Base-by-base conservation (phyloP, 2,888 invertebrate genomes). In the Patella ulyssiponensis region DNA sequence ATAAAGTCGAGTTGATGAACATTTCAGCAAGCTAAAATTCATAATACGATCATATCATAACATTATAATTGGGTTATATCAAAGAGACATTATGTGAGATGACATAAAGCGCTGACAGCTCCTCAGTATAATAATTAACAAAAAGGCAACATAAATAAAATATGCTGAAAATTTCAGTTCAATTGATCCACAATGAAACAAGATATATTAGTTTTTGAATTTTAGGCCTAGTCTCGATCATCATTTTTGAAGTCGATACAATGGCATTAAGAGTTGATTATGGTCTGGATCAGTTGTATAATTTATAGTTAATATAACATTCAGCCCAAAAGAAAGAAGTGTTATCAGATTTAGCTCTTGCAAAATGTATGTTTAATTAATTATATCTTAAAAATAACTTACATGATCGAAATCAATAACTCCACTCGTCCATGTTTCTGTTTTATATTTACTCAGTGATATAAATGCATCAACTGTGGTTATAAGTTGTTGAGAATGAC, bases 401-500 rank as follows among this genome's bases (percentile, higher is more conserved):
- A 85, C 85, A 81, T 79, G 82, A 11, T 77, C 76, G 44, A 79
- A 33, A 73, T 82, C 77, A 58, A 86, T 74, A 17, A 82, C 74
- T 44, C 76, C 76, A 73, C 84, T 76, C 14, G 79, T 52, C 79
- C 80, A 82, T 27, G 80, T 78, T 12, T 76, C 70, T 9, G 80
- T 77, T 9, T 80, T 75, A 52, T 76, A 78, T 15, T 80, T 74
- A 11, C 80, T 83, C 17, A 85, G 69, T 4, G 81, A 81, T 14
- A 83, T 71, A 71, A 85, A 79, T 1, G 84, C 79, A 54, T 86
- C 80, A 69, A 87, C 78, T 72, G 86, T 75, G 7, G 78, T 69
- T 14, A 81, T 78, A 53, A 88, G 71, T 17, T 79, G 79, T 54
- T 83, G 78, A 15, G 83, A 80, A 56, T 85, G 80, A 74, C 75